Percentiles rank a stretch among this genome's conserved stretches.
phyloP scores from a whole-genome alignment of 2,888 invertebrate genomes.

The Calephelis perditalis region DNA sequence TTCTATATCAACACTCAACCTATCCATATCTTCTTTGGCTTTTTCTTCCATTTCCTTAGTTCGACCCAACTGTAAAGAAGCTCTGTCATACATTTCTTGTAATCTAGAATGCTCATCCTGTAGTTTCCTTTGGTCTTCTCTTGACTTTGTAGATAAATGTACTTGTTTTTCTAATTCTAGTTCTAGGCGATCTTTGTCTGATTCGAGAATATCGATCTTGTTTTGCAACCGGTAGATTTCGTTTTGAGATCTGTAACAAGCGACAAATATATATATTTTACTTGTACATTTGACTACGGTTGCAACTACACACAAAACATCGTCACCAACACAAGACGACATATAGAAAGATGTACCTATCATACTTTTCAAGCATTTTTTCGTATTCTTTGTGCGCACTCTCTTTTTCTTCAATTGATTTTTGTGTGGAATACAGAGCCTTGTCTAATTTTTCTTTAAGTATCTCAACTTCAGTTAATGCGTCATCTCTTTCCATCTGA shows the following conservation, averaged over 20 bases:
- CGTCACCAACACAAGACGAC: constrained; percentile 66
- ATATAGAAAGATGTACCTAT: constrained; percentile 80
- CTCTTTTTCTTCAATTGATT: constrained; percentile 92
- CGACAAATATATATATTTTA: constrained; percentile 13
- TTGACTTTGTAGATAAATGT: constrained; percentile 86
- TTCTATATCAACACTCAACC: constrained; percentile 87
- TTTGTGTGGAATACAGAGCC: constrained; percentile 87
- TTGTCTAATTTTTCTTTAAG: constrained; percentile 94
- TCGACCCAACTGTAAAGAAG: constrained; percentile 89
- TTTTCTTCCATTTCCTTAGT: constrained; percentile 95
- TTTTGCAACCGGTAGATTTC: constrained; percentile 93
- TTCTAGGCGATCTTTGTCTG: constrained; percentile 91
- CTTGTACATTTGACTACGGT: constrained; percentile 21
- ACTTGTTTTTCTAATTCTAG: constrained; percentile 92
- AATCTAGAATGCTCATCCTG: constrained; percentile 91
- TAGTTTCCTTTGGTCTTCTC: constrained; percentile 91
- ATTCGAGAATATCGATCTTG: constrained; percentile 91
- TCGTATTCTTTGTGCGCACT: constrained; percentile 93
- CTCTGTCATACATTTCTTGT: constrained; percentile 93
- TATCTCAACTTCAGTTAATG: constrained; percentile 89
- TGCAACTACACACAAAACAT: constrained; percentile 36
- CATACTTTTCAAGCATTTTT: constrained; percentile 94
- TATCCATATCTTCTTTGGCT: constrained; percentile 89
- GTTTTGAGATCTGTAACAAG: constrained; percentile 85
- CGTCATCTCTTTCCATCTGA: constrained; percentile 92